Evolutionary conservation across 2,888 invertebrate species (phyloP).

Genomic region (Drosophila histrio): DNA sequence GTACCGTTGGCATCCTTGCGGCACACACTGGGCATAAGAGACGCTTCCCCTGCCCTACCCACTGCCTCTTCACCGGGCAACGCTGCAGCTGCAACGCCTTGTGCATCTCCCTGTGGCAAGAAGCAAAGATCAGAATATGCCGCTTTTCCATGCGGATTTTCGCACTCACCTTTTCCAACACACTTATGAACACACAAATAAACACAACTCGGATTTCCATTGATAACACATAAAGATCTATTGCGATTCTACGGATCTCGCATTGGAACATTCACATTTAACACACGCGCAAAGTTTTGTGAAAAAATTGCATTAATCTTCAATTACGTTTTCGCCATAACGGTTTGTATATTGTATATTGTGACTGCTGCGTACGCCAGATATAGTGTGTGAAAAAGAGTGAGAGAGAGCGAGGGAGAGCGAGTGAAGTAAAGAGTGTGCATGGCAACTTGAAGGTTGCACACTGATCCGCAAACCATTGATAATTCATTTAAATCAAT

Average conservation of each 20-base stretch:
- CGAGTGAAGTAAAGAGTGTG: background rate
- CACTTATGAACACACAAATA: conserved; percentile 18
- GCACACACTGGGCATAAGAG: conserved; percentile 47
- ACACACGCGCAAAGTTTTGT: background rate
- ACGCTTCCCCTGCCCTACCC: background rate
- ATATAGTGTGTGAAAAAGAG: background rate
- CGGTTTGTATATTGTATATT: background rate
- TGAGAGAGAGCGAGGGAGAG: background rate
- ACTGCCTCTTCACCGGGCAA: background rate
- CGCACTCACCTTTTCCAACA: conserved; percentile 21
- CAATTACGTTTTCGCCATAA: conserved; percentile 5
- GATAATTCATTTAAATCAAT: background rate
- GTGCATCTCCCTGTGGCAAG: conserved; percentile 1
- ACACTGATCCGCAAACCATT: conserved; percentile 7
- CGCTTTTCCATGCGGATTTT: too few relatives aligned
- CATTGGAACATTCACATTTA: conserved; percentile 9
- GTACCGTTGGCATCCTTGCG: conserved; percentile 48
- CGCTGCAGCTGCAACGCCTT: background rate
- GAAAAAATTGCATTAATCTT: background rate
- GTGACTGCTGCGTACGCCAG: background rate
- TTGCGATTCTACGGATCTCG: background rate
- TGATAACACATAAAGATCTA: conserved; percentile 10
- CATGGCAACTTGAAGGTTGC: conserved; percentile 3
- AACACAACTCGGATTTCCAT: conserved; percentile 33
- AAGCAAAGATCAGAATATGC: background rate